Conservation (phyloP, 2,888 invertebrate species). For the Baronia brevicornis region DNA sequence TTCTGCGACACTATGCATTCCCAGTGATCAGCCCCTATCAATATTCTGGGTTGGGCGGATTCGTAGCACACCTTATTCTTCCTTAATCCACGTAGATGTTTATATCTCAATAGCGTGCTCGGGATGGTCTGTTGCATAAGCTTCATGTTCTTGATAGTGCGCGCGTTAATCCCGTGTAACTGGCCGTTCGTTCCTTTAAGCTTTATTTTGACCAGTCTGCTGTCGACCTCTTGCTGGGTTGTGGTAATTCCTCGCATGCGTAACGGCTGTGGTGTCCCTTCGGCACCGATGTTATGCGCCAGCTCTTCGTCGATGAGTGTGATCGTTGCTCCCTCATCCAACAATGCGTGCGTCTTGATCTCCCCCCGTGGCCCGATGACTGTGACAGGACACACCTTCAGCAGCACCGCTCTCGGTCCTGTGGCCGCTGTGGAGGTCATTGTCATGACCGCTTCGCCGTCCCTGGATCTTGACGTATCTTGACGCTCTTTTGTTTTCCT, state of each 20-base stretch:
- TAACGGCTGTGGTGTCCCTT: neutral
- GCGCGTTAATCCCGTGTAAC: neutral
- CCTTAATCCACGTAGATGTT: slow-evolving; percentile 1
- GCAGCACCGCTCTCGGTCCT: slow-evolving; percentile 2
- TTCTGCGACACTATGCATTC: slow-evolving; percentile 2
- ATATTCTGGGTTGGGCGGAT: neutral
- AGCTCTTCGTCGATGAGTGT: slow-evolving; percentile 3
- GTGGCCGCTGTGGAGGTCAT: neutral
- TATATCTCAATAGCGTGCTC: neutral
- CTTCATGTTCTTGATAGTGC: neutral
- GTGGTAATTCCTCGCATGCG: neutral
- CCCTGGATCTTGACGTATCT: neutral
- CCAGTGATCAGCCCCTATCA: slow-evolving; percentile 1
- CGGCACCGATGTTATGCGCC: slow-evolving; percentile 1
- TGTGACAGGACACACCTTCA: slow-evolving; percentile 8
- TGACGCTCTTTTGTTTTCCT: no score
- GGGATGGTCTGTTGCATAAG: neutral
- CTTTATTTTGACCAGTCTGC: neutral
- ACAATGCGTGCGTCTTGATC: slow-evolving; percentile 1
- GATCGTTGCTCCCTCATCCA: slow-evolving; percentile 3
- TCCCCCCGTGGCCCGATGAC: slow-evolving; percentile 1
- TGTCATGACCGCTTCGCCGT: neutral
- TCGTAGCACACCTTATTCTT: slow-evolving; percentile 2
- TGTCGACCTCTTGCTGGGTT: neutral
- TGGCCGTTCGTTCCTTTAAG: neutral